Percentiles rank a stretch among this genome's conserved stretches.
Conservation (phyloP, 2,113 vertebrate species). For the Centropus bengalensis region DNA sequence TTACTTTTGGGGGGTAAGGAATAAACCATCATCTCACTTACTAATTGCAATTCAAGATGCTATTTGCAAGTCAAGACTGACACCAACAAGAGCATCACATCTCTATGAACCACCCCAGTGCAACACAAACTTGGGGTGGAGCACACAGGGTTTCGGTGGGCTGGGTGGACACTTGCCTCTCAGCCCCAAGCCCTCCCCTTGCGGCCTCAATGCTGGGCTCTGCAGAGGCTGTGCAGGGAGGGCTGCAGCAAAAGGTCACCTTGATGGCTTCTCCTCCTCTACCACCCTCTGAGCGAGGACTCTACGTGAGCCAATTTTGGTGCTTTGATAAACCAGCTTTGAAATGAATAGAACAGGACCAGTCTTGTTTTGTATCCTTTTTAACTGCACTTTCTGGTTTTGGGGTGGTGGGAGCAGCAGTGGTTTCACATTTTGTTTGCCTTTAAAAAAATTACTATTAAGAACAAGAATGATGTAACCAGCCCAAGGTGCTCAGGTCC, state of each 20-base stretch:
- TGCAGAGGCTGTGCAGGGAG: background rate
- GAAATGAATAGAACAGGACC: background rate
- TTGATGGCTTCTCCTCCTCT: background rate
- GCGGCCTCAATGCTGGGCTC: background rate
- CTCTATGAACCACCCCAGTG: background rate
- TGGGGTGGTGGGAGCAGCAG: background rate
- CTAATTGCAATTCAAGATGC: background rate
- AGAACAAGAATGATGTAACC: background rate
- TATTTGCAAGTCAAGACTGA: too few species aligned
- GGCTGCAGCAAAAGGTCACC: background rate
- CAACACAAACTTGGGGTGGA: background rate
- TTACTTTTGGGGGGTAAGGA: background rate
- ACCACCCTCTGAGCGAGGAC: background rate
- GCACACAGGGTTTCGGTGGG: background rate
- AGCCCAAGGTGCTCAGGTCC: background rate
- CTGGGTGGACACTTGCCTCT: background rate
- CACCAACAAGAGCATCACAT: background rate
- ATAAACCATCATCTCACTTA: background rate
- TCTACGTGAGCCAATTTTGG: rapidly evolving
- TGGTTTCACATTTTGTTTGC: background rate
- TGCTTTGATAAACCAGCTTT: background rate
- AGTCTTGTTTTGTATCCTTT: background rate
- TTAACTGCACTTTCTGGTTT: background rate
- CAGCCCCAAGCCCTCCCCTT: background rate
- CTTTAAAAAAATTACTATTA: background rate